Evolutionary conservation across 2,888 invertebrate genomes (phyloP).

Genomic region (Nomada hirtipes): DNA sequence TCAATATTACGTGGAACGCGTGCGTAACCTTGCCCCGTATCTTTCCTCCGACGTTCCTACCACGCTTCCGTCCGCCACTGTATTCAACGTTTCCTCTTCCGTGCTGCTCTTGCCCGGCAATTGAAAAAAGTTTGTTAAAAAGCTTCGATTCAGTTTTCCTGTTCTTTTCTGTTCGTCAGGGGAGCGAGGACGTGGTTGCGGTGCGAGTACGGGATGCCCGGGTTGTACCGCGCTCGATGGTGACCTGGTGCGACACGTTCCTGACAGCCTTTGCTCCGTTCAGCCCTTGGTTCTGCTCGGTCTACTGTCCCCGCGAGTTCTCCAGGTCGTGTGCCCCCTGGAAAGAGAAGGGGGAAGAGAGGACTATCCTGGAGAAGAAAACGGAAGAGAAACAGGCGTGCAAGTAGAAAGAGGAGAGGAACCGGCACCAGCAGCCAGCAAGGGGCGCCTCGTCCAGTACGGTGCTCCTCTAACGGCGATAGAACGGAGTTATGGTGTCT

Average conservation of each 20-base stretch:
- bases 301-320: background rate
- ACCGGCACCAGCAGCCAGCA: slow-evolving; percentile 41
- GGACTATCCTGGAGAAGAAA: slow-evolving; percentile 12
- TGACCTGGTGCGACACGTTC: slow-evolving; percentile 55
- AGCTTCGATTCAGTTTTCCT: background rate
- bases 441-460: slow-evolving; percentile 66
- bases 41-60: background rate
- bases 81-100: background rate
- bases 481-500: slow-evolving; percentile 82
- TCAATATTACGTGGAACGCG: slow-evolving; percentile 15
- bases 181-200: slow-evolving; percentile 25
- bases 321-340: background rate
- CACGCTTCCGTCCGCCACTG: background rate
- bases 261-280: slow-evolving; percentile 43
- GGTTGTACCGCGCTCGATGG: slow-evolving; percentile 17
- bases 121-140: background rate
- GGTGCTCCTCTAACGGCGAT: slow-evolving; percentile 75
- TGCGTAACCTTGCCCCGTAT: background rate
- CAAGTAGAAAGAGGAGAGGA: background rate
- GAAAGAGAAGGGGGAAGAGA: background rate
- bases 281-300: background rate
- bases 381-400: background rate
- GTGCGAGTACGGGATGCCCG: slow-evolving; percentile 60
- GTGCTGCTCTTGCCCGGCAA: no score
- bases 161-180: slow-evolving; percentile 33